Evolutionary conservation across 2,113 vertebrate genomes (phyloP), one percentile per base, ranked within the genome.

Genomic region (Xiphophorus hellerii): DNA sequence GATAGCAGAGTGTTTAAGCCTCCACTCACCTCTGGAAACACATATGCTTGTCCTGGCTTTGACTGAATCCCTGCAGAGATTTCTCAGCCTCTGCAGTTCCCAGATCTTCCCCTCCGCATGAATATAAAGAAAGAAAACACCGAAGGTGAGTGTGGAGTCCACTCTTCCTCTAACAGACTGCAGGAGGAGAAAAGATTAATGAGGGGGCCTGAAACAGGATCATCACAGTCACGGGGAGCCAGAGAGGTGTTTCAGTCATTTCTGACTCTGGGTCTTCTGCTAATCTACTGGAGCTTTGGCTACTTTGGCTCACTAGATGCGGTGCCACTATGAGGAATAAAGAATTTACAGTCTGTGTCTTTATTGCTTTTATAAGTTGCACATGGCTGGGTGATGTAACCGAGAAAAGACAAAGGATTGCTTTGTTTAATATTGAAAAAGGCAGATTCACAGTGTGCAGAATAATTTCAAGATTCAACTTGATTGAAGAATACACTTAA

Each of bases 151-250:
- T 44, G 64, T 65, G 67, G 28, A 42, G 65, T 37, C 62, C 51
- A 29, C 44, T 72, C 68, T 81, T 7, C 54, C 62, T 65, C 31
- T 20, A 69, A 78, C 2, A 48, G 75, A 71, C 65, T 60, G 64
- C 79, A 62, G 74, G 68, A 48, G 73, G 76, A 74, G 73, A 62
- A 66, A 66, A 86, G 84, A 87, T 90, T 89, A 83, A 86, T 74
- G 31, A 51, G 60, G 62, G 44, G 51, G 79, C 73, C 73, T 79
- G 61, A 91, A 78, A 66, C 22, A 58, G 77, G 84, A 84, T 88
- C 71, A 87, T 74, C 68, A 74, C 66, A 66, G 58, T 77, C 29
- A 27, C 25, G 65, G 25, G 73, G 69, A 87, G 84, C 81, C 61
- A 71, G 62, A 75, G 66, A 54, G 73, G 61, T 66, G 76, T 79